These are phyloP conservation scores for Adela reaumurella DNA, from an alignment of 2,888 invertebrate species.

Conservation along the genomic window DNA sequence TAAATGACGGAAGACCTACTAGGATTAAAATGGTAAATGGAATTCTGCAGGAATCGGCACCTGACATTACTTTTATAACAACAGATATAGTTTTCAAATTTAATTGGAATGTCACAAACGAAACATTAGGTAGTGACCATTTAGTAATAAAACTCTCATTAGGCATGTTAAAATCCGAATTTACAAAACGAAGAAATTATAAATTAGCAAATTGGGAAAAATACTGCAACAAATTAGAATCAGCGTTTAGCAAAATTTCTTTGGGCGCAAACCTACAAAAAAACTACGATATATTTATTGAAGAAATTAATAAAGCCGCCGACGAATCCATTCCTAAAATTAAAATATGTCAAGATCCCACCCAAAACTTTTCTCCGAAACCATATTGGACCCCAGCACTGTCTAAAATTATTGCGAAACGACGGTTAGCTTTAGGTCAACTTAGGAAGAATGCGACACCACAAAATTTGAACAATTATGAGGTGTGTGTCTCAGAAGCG, in stretches of 20 bases:
- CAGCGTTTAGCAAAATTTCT: too few relatives aligned
- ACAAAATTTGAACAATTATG: too few relatives aligned
- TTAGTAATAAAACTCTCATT: conserved; percentile 10
- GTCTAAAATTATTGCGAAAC: conserved; percentile 2
- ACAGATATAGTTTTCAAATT: conserved; percentile 10
- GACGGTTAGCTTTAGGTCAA: background rate
- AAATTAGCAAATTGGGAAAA: conserved; percentile 7
- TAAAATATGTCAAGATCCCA: conserved; percentile 1
- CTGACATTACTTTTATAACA: conserved; percentile 10
- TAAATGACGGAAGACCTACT: conserved; percentile 12
- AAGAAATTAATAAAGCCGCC: too few relatives aligned
- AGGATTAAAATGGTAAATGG: conserved; percentile 7
- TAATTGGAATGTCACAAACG: conserved; percentile 9
- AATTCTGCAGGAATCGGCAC: conserved; percentile 8
- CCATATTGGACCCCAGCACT: conserved; percentile 1
- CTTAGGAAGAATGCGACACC: too few relatives aligned
- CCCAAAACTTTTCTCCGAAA: conserved; percentile 1
- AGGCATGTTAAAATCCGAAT: background rate
- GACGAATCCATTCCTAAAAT: conserved; percentile 2
- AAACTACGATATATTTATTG: conserved; percentile 2
- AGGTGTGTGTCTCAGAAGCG: too few relatives aligned
- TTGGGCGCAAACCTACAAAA: too few relatives aligned
- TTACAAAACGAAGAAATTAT: conserved; percentile 3
- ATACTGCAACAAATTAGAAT: background rate
- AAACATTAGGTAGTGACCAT: conserved; percentile 10